A percentile compares a stretch with the other conserved stretches of the same genome.
phyloP scores from a whole-genome alignment of 2,888 invertebrate species.

The Tridacna gigas region DNA sequence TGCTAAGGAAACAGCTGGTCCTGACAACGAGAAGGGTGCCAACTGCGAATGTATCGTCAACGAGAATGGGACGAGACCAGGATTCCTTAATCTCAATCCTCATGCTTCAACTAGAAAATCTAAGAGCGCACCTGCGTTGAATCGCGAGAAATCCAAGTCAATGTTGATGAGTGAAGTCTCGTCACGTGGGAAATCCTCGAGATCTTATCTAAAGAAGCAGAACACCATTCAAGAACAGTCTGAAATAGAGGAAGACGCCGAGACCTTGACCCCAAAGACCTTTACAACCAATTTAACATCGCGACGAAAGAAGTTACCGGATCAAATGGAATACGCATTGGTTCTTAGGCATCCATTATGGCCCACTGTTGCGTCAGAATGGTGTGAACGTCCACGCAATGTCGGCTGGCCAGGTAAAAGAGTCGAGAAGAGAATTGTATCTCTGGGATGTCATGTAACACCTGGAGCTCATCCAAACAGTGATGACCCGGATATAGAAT shows the following conservation, averaged over 20 bases:
- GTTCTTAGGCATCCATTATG: conserved; percentile 66
- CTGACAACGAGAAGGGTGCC: conserved; percentile 37
- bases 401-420: conserved; percentile 68
- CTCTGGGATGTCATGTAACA: conserved; percentile 67
- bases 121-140: conserved; percentile 59
- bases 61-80: conserved; percentile 44
- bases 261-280: conserved; percentile 51
- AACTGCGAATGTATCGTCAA: conserved; percentile 50
- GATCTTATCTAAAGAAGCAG: conserved; percentile 52
- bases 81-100: conserved; percentile 51
- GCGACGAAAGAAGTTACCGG: conserved; percentile 51
- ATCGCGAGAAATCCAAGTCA: conserved; percentile 53
- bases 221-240: conserved; percentile 48
- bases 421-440: conserved; percentile 64
- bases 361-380: conserved; percentile 68
- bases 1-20: conserved; percentile 58
- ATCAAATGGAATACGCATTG: conserved; percentile 65
- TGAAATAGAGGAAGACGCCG: conserved; percentile 55
- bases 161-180: conserved; percentile 57
- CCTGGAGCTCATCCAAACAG: conserved; percentile 66
- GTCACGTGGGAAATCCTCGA: conserved; percentile 57
- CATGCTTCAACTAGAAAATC: conserved; percentile 36
- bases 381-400: conserved; percentile 64
- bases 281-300: conserved; percentile 45
- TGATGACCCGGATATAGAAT: conserved; percentile 66